A percentile compares a stretch with the other conserved stretches of the same genome.
Evolutionary conservation across 2,888 invertebrate species (phyloP).

Genomic region (Thecophora atra): DNA sequence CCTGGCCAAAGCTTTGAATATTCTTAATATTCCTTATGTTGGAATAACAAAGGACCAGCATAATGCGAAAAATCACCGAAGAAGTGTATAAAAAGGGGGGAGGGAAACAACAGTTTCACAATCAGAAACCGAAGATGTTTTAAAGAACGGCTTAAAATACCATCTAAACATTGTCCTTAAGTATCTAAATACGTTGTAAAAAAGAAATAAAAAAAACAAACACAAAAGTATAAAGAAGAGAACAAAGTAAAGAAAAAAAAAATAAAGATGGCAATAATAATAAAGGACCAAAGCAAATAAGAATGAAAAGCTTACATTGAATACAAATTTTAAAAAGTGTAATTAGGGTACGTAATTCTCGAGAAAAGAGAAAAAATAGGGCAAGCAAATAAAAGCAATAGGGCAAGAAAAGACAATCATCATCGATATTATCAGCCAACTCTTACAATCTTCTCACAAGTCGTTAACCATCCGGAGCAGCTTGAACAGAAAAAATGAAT

Average conservation of each 20-base stretch:
- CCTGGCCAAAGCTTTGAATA: not conserved
- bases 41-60: slow-evolving; percentile 1
- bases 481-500: not conserved
- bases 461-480: not conserved
- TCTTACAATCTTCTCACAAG: too few species aligned
- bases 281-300: too few species aligned
- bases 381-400: not conserved
- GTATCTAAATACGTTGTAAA: not conserved
- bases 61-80: not conserved
- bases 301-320: slow-evolving; percentile 1
- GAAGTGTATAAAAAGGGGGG: not conserved
- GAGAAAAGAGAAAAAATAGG: not conserved
- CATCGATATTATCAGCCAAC: not conserved
- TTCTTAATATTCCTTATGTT: not conserved
- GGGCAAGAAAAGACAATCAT: not conserved
- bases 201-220: slow-evolving; percentile 4
- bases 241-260: too few species aligned
- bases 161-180: slow-evolving; percentile 11
- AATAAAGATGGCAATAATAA: too few species aligned
- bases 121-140: not conserved
- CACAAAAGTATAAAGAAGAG: too few species aligned
- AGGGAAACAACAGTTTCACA: not conserved
- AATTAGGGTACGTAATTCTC: not conserved
- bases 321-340: slow-evolving; percentile 11
- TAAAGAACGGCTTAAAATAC: not conserved